Percentiles rank a stretch among this genome's conserved stretches.
Evolutionary conservation across 2,888 invertebrate genomes (phyloP).

Genomic region (Aphodius sticticus): DNA sequence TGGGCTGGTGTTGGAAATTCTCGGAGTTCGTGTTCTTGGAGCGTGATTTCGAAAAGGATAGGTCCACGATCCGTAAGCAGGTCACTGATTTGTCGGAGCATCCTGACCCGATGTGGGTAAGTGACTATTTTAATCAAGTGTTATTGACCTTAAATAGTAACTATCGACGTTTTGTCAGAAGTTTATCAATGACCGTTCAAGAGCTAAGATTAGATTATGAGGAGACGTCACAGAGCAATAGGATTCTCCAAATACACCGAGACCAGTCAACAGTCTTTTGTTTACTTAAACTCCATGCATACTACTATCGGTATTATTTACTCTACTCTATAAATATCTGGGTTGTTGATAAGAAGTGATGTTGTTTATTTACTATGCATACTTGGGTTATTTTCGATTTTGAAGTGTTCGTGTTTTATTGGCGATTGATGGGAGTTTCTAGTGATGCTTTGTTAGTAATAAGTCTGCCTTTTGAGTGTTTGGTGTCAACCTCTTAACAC

Average conservation of each 20-base stretch:
- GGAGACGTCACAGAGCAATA: conserved; percentile 16
- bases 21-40: conserved; percentile 94
- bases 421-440: too few species aligned
- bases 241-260: too few species aligned
- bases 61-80: conserved; percentile 80
- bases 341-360: neutral
- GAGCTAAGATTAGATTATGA: neutral
- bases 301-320: neutral
- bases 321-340: neutral
- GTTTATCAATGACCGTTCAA: neutral
- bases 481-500: too few species aligned
- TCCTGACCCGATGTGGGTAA: conserved; percentile 90
- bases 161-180: neutral
- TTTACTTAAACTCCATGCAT: neutral
- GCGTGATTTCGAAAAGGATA: conserved; percentile 91
- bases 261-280: neutral
- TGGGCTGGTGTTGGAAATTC: conserved; percentile 98
- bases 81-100: conserved; percentile 84
- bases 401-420: neutral
- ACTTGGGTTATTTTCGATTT: too few species aligned
- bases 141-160: conserved; percentile 11
- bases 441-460: too few species aligned
- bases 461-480: too few species aligned
- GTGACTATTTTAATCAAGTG: conserved; percentile 44
- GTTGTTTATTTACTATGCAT: neutral